These are phyloP conservation scores for Trematomus bernacchii DNA, from an alignment of 2,797 vertebrate species.

Conservation along the genomic window DNA sequence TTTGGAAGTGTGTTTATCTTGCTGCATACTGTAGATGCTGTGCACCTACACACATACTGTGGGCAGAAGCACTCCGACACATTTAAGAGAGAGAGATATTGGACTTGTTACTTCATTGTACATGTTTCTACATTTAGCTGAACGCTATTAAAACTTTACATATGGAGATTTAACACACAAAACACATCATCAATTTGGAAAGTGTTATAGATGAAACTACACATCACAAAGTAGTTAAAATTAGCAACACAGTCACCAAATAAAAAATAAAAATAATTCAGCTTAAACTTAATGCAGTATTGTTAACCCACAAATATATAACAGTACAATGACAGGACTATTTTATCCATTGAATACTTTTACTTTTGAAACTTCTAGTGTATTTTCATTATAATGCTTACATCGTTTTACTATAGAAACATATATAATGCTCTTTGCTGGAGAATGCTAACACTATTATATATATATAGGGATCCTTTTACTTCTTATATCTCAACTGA, in stretches of 20 bases:
- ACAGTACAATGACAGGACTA: neutral
- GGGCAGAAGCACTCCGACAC: conserved; percentile 8
- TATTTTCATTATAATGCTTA: neutral
- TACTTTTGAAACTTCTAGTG: too few relatives aligned
- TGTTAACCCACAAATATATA: neutral
- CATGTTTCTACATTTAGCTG: neutral
- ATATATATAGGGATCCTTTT: neutral
- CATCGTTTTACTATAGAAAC: neutral
- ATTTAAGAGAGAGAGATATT: conserved; percentile 3
- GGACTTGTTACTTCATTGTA: neutral
- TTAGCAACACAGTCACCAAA: neutral
- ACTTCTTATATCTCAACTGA: neutral
- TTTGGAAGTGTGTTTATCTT: conserved; percentile 8
- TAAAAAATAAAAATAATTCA: neutral
- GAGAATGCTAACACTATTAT: neutral
- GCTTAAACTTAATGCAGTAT: neutral
- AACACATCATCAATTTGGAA: neutral
- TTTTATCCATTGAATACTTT: neutral
- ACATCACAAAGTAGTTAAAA: neutral
- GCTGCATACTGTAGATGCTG: conserved; percentile 1
- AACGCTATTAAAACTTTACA: neutral
- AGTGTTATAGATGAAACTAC: neutral
- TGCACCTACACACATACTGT: conserved; percentile 29
- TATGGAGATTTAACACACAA: neutral
- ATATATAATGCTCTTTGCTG: neutral